phyloP scores from a whole-genome alignment of 2,888 invertebrate species.

The Apomyelois bistriatella region DNA sequence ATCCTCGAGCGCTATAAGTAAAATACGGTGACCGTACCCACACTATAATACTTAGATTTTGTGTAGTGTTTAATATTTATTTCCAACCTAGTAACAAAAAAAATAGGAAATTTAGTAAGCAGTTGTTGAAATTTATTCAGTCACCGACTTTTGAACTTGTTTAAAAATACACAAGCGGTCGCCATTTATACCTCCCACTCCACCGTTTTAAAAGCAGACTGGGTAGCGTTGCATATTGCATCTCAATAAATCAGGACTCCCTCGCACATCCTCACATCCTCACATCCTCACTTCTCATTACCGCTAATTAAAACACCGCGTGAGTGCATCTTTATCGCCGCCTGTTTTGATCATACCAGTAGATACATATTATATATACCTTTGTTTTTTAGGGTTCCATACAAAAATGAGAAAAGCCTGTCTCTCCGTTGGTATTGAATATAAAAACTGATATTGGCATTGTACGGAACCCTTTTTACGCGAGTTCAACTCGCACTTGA shows the following conservation, averaged over 20 bases:
- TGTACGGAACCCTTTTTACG: no score
- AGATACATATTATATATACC: neutral
- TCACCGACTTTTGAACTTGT: no score
- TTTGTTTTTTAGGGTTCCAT: neutral
- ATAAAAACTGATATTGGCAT: no score
- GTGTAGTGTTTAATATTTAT: no score
- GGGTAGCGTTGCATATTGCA: constrained; percentile 2
- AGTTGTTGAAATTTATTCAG: no score
- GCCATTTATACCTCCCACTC: constrained; percentile 1
- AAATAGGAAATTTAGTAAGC: no score
- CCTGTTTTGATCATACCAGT: neutral
- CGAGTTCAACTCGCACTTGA: no score
- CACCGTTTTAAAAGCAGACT: constrained; percentile 1
- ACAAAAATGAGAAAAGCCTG: neutral
- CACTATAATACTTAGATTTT: no score
- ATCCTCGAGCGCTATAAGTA: no score
- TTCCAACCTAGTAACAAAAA: no score
- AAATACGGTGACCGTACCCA: no score
- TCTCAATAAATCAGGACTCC: constrained; percentile 45
- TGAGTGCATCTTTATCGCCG: constrained; percentile 23
- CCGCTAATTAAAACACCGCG: constrained; percentile 38
- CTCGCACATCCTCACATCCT: constrained; percentile 37
- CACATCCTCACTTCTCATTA: constrained; percentile 36
- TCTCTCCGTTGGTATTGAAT: no score
- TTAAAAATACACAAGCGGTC: neutral